Evolutionary conservation across 1,140 invertebrate genomes (phyloP), one percentile per base, ranked within the genome.

Genomic region (Uloborus diversus): DNA sequence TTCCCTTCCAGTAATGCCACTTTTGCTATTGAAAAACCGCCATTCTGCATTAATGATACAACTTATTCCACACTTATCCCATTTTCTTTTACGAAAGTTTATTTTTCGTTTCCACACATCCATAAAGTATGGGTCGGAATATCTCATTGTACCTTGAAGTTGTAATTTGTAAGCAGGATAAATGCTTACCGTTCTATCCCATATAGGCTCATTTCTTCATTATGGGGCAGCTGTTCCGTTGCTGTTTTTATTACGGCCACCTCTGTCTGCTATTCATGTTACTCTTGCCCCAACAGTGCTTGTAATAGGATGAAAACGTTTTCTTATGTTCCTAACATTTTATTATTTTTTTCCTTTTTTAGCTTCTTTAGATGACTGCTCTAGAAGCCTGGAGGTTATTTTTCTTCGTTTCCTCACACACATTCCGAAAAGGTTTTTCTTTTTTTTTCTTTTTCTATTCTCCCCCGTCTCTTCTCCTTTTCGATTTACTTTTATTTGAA

Each of bases 231-330:
- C 53, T 71, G 69, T 59, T 71, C 59, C 69, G 23, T 42, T 61
- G 42, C 23, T 71, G 69, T 71, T 71, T 71, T 71, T 57, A 71
- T 59, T 71, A 47, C 25, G 23, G 42, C 37, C 37, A 42, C 37
- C 37, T 42, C 14, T 69, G 14, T 23, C 20, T n/a, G 25, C 33
- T 59, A 25, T 42, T 59, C 66, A 56, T 69, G 51, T 28, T 37
- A 28, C 69, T 33, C 33, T 28, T 61, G 20, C 23, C 66, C 32
- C 27, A 56, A 69, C 51, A 35, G 49, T 33, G n/a, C 27, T 33
- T 25, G 28, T 69, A 69, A 69, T 57, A 69, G 51, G 69, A 59
- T 71, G 53, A 71, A 59, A 71, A 71, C 69, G 69, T 56, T 71
- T 71, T 71, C 49, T 42, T 42, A 33, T 71, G 69, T 59, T 71